These are phyloP conservation scores for Mormyrops boulengeri DNA, from an alignment of 2,797 vertebrate genomes.

Conservation along the genomic window DNA sequence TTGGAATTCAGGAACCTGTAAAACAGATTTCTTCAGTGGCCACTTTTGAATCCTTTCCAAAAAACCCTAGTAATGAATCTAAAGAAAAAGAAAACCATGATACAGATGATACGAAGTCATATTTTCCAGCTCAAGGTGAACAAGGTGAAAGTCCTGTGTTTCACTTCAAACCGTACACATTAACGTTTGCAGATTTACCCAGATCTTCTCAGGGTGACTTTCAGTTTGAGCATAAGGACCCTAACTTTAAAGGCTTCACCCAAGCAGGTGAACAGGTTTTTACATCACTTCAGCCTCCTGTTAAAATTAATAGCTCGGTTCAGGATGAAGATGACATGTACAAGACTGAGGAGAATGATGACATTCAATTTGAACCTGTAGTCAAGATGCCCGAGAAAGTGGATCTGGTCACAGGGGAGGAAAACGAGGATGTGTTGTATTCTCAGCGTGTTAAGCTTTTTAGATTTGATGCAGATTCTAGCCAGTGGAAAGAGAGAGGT, in stretches of 20 bases:
- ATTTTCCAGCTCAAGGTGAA: not conserved
- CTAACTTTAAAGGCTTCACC: conserved; percentile 81
- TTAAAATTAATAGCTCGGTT: conserved; percentile 52
- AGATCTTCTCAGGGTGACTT: conserved; percentile 65
- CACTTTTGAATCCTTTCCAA: conserved; percentile 57
- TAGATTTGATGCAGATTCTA: conserved; percentile 78
- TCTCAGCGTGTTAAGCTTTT: conserved; percentile 90
- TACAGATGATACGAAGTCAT: conserved; percentile 12
- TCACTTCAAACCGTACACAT: conserved; percentile 60
- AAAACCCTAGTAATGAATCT: conserved; percentile 67
- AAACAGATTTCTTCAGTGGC: conserved; percentile 41
- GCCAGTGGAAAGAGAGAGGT: conserved; percentile 97
- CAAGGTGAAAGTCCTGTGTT: conserved; percentile 61
- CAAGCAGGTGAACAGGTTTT: conserved; percentile 80
- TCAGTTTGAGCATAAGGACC: conserved; percentile 76
- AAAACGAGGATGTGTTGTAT: conserved; percentile 86
- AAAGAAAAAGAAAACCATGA: conserved; percentile 57
- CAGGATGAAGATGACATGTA: conserved; percentile 84
- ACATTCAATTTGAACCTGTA: conserved; percentile 97
- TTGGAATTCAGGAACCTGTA: conserved; percentile 73
- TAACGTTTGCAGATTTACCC: conserved; percentile 85
- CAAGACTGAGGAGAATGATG: conserved; percentile 89
- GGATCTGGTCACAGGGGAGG: conserved; percentile 91
- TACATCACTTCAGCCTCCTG: conserved; percentile 50
- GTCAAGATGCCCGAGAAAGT: conserved; percentile 95